A percentile compares a stretch with the other conserved stretches of the same genome.
Evolutionary conservation across 2,888 invertebrate genomes (phyloP).

Genomic region (Lacanobia oleracea): DNA sequence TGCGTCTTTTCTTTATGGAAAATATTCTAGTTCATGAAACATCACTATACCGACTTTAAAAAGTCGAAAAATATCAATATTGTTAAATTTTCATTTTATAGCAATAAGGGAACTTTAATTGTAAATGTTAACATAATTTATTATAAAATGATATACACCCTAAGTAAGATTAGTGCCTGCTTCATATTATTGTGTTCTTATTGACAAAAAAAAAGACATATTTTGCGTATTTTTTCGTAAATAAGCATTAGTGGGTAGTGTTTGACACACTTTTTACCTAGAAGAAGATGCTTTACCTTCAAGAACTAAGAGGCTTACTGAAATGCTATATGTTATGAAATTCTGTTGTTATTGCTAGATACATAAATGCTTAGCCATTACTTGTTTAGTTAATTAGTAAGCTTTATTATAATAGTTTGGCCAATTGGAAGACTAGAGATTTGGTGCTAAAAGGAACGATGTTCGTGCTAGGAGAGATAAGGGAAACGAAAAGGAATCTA

Average conservation of each 20-base stretch:
- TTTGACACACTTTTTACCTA: conserved; percentile 77
- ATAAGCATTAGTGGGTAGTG: conserved; percentile 76
- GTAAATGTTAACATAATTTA: conserved; percentile 89
- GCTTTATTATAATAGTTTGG: conserved; percentile 87
- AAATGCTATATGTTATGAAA: conserved; percentile 87
- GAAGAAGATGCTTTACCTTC: conserved; percentile 76
- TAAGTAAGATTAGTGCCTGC: conserved; percentile 90
- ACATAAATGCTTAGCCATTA: conserved; percentile 89
- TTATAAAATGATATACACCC: conserved; percentile 87
- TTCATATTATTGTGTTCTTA: conserved; percentile 84
- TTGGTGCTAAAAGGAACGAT: conserved; percentile 89
- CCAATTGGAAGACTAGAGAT: conserved; percentile 90
- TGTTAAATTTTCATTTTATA: conserved; percentile 84
- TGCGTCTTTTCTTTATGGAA: conserved; percentile 64
- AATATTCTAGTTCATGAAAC: conserved; percentile 81
- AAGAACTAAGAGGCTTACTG: conserved; percentile 89
- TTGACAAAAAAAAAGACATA: conserved; percentile 85
- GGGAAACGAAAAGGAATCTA: conserved; percentile 73
- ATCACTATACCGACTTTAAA: conserved; percentile 71
- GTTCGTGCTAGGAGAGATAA: conserved; percentile 79
- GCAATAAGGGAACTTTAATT: conserved; percentile 84
- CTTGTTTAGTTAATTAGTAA: conserved; percentile 86
- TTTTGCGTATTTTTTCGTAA: conserved; percentile 83
- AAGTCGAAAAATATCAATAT: conserved; percentile 73
- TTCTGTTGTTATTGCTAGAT: conserved; percentile 90